phyloP scores from a whole-genome alignment of 1,140 invertebrate genomes.

The Trichomalopsis sarcophagae region DNA sequence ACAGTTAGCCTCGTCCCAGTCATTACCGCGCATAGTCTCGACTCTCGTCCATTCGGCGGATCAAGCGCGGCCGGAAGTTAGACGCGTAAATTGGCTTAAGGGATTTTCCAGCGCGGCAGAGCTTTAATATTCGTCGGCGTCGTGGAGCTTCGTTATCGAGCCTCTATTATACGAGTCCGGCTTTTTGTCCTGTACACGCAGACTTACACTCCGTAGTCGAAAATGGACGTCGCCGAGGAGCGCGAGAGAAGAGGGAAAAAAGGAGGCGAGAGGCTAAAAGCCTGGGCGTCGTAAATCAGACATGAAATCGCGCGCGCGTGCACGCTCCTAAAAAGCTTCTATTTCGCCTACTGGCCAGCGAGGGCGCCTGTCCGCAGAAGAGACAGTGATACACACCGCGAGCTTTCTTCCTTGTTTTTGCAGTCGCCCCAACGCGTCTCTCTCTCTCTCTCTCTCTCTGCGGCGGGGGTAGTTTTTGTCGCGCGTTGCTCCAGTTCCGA shows the following conservation, averaged over 20 bases:
- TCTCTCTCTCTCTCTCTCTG: background rate
- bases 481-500: background rate
- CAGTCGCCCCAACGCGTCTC: background rate
- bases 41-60: conserved; percentile 30
- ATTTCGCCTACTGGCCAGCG: background rate
- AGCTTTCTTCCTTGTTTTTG: conserved; percentile 2
- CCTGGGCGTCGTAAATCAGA: background rate
- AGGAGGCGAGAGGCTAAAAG: background rate
- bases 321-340: background rate
- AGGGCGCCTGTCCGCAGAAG: background rate
- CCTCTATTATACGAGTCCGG: background rate
- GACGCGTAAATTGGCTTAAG: conserved; percentile 59
- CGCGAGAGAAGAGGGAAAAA: background rate
- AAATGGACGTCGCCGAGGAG: background rate
- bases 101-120: conserved; percentile 49
- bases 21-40: background rate
- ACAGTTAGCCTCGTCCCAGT: background rate
- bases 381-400: background rate
- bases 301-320: background rate
- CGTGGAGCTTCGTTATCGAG: conserved; percentile 18
- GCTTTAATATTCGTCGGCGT: conserved; percentile 29
- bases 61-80: conserved; percentile 44
- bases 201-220: background rate
- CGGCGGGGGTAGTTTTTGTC: background rate
- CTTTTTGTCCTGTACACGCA: background rate